phyloP scores from a whole-genome alignment of 2,888 invertebrate genomes.

The Lithosia quadra region DNA sequence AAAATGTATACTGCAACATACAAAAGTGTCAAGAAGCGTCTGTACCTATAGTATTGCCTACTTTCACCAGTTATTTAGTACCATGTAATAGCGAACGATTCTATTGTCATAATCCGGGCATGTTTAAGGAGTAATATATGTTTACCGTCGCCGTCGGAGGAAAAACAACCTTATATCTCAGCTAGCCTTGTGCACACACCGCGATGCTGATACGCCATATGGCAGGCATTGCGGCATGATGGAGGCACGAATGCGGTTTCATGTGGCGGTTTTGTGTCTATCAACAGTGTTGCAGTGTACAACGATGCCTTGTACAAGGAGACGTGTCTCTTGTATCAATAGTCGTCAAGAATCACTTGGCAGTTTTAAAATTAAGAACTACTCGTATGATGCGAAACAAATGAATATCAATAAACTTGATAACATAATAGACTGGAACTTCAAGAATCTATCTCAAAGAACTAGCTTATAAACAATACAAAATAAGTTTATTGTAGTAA shows the following conservation, averaged over 20 bases:
- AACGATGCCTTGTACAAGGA: not conserved
- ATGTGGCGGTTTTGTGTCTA: not conserved
- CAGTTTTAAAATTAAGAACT: not conserved
- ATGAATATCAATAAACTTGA: too few relatives aligned
- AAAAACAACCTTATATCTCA: not conserved
- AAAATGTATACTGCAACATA: too few relatives aligned
- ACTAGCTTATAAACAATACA: too few relatives aligned
- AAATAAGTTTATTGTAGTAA: not conserved
- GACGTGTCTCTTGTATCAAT: not conserved
- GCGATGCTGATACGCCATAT: not conserved
- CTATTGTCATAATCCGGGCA: not conserved
- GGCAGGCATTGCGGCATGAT: not conserved
- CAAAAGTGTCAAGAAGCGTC: too few relatives aligned
- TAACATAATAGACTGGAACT: not conserved
- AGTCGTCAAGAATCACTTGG: not conserved
- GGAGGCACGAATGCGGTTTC: not conserved
- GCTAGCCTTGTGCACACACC: not conserved
- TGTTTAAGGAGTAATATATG: too few relatives aligned
- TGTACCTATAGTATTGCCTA: too few relatives aligned
- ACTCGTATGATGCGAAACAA: too few relatives aligned
- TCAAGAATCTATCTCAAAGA: too few relatives aligned
- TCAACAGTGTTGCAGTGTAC: too few relatives aligned
- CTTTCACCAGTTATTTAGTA: too few relatives aligned
- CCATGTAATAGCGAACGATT: not conserved
- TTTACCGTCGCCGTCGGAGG: too few relatives aligned